A percentile compares a stretch with the other conserved stretches of the same genome.
These are phyloP conservation scores for Cheilosia pagana DNA, from an alignment of 2,888 invertebrate genomes.

Conservation along the genomic window DNA sequence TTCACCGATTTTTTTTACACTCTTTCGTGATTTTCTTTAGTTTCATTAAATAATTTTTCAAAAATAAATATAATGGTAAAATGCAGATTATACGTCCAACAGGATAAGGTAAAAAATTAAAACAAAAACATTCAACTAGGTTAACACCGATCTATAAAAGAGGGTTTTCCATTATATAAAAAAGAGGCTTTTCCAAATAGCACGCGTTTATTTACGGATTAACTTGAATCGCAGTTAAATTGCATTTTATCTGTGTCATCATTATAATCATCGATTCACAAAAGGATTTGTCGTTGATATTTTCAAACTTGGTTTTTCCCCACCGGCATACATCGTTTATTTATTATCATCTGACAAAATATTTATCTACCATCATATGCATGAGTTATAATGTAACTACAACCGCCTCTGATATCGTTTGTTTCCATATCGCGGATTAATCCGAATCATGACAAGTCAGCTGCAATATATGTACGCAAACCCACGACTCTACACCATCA, in stretches of 20 bases:
- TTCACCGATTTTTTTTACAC: too few relatives aligned
- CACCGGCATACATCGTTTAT: background rate
- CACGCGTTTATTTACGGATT: background rate
- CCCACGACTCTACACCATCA: background rate
- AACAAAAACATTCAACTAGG: too few relatives aligned
- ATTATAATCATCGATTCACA: background rate
- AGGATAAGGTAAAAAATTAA: too few relatives aligned
- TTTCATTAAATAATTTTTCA: too few relatives aligned
- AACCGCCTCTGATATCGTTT: background rate
- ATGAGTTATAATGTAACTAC: background rate
- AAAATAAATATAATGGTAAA: too few relatives aligned
- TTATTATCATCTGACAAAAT: background rate
- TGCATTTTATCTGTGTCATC: background rate
- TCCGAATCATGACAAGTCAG: slow-evolving; percentile 30
- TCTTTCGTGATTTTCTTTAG: too few relatives aligned
- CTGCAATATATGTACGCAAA: background rate
- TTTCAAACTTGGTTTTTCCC: background rate
- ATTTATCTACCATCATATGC: too few relatives aligned
- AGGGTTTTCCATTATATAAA: too few relatives aligned
- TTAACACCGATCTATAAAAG: too few relatives aligned
- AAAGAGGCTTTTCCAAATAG: too few relatives aligned
- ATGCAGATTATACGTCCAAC: too few relatives aligned
- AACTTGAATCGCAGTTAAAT: background rate
- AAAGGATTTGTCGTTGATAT: background rate
- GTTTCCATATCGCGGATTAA: slow-evolving; percentile 17